Evolutionary conservation across 2,888 invertebrate species (phyloP), one percentile per base, ranked within the genome.

Genomic region (Stenolophus ochropezus): DNA sequence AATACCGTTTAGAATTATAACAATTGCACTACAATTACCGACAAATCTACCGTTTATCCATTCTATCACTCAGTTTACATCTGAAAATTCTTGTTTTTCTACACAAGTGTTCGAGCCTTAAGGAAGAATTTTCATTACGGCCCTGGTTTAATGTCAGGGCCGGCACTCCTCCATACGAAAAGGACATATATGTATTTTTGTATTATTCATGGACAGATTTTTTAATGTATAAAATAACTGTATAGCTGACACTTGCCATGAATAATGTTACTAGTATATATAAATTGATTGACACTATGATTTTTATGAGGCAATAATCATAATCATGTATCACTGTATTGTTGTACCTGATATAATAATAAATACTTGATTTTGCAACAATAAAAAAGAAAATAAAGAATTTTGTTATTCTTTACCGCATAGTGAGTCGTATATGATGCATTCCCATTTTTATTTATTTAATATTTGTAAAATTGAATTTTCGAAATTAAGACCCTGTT

Each of bases 1-100:
- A 77, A 77, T 77, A 77, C 77, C 58, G 75, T 75, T 47, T 3
- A 47, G 47, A 73, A 73, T 73, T 73, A 73, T 49, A 73, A 73
- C 73, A 73, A 73, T 73, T 18, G 18, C 49, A 42, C 42, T 20
- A 18, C 69, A 73, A 49, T 73, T 73, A 73, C 73, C 47, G 65
- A 73, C 6, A 11, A 73, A 73, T 20, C 73, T 73, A 73, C 73
- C 73, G 73, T 49, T 61, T 77, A 42, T 11, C 11, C 33, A 11
- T 77, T 47, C 16, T 6, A 49, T 73, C 65, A 20, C 21, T 2
- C 14, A 51, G 51, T n/a, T 56, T 11, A 56, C 11, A 56, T 56
- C n/a, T n/a, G n/a, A n/a, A n/a, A n/a, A n/a, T n/a, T n/a, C n/a
- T n/a, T n/a, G n/a, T n/a, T n/a, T n/a, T n/a, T n/a, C n/a, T n/a